Evolutionary conservation across 2,113 vertebrate genomes (phyloP).

Genomic region (Equus quagga): DNA sequence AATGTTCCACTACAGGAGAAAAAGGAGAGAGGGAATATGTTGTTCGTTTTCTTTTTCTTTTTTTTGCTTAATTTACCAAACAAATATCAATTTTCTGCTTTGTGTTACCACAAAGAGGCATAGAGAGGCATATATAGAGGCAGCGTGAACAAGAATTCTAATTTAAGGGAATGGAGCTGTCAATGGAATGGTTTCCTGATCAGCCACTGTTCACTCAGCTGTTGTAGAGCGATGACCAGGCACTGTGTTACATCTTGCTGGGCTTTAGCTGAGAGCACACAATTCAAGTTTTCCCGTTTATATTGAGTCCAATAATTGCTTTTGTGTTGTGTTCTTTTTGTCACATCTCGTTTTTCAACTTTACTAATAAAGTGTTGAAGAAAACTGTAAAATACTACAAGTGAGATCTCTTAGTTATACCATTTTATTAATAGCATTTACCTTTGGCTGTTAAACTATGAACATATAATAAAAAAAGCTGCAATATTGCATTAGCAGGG

Average conservation of each 20-base stretch:
- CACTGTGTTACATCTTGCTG: background rate
- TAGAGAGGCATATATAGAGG: background rate
- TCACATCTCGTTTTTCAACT: constrained; percentile 58
- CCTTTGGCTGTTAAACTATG: constrained; percentile 78
- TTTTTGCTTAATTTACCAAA: constrained; percentile 34
- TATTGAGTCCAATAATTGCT: background rate
- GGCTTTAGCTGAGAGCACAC: background rate
- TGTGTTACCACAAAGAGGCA: background rate
- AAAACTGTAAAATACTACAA: constrained; percentile 57
- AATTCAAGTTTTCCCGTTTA: background rate
- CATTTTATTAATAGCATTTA: constrained; percentile 78
- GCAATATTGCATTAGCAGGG: constrained; percentile 60
- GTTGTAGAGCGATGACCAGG: background rate
- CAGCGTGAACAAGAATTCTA: constrained; percentile 29
- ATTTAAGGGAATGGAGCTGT: background rate
- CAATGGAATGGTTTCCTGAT: background rate
- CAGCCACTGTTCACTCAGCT: background rate
- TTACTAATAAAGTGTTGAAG: constrained; percentile 65
- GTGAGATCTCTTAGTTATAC: constrained; percentile 63
- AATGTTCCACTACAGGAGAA: background rate
- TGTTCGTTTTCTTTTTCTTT: background rate
- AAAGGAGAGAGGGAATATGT: background rate
- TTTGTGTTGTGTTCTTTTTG: constrained; percentile 56
- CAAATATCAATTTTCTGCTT: background rate
- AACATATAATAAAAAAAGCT: constrained; percentile 70